A percentile compares a stretch with the other conserved stretches of the same genome.
Conservation (phyloP, 2,113 vertebrate species). For the Mus pahari region DNA sequence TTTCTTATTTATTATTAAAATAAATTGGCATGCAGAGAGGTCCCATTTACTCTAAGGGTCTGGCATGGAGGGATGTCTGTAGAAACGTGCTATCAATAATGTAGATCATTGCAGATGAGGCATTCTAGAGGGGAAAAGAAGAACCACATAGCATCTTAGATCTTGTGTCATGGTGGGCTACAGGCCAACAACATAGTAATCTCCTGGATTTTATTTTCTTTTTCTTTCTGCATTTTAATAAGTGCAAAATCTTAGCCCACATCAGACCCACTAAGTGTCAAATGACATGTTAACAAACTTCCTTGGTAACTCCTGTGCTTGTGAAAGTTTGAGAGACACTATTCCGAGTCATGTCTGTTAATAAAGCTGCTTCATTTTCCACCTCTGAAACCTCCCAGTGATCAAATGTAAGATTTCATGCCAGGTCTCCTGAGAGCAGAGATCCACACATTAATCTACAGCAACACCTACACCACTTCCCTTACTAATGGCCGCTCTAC, state of each 20-base stretch:
- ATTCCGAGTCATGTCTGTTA: background rate
- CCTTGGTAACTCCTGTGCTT: background rate
- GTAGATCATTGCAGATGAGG: background rate
- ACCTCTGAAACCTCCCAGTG: conserved; percentile 54
- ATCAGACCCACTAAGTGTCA: conserved; percentile 10
- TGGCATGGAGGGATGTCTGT: background rate
- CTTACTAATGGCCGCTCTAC: conserved; percentile 73
- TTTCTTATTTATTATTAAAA: conserved; percentile 46
- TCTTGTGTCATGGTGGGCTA: background rate
- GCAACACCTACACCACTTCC: conserved; percentile 72
- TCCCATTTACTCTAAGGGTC: background rate
- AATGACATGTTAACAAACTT: conserved; percentile 38
- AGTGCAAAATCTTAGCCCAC: background rate
- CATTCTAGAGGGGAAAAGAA: background rate
- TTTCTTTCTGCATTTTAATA: background rate
- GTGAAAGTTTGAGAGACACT: background rate
- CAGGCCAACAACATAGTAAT: background rate
- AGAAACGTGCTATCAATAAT: background rate
- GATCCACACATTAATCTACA: conserved; percentile 71
- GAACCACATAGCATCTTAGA: background rate
- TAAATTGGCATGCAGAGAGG: background rate
- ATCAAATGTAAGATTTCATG: conserved; percentile 68
- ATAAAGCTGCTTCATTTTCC: conserved; percentile 58
- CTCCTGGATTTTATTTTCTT: conserved; percentile 5
- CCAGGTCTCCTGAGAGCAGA: conserved; percentile 69